Conservation (phyloP, 2,113 vertebrate species). For the Odocoileus virginianus region DNA sequence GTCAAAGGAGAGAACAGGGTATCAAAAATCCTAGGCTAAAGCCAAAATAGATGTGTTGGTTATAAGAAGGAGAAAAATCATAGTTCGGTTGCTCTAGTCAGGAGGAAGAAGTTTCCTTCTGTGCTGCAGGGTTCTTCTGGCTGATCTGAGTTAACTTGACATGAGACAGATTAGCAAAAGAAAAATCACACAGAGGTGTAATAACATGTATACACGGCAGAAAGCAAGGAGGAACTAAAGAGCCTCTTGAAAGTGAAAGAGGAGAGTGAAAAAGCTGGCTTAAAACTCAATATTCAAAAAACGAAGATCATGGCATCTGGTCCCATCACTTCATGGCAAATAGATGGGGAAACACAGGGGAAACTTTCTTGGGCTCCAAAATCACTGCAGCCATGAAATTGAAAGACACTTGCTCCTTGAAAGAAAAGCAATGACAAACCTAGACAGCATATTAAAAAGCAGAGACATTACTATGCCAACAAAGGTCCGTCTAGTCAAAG, state of each 20-base stretch:
- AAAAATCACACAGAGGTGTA: neutral
- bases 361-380: neutral
- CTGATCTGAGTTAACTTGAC: neutral
- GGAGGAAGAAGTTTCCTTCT: neutral
- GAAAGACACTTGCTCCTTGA: neutral
- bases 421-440: neutral
- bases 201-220: neutral
- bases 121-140: neutral
- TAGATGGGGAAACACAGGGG: neutral
- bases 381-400: neutral
- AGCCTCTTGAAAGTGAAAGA: neutral
- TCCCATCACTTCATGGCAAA: neutral
- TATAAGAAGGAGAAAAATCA: neutral
- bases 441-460: neutral
- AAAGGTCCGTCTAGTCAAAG: neutral
- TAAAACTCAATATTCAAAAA: neutral
- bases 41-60: neutral
- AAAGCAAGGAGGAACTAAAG: neutral
- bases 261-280: neutral
- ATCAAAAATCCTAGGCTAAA: neutral
- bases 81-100: accelerated
- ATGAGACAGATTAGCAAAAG: neutral
- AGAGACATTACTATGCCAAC: neutral
- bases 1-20: neutral
- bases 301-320: neutral